These are phyloP conservation scores for Misgurnus anguillicaudatus DNA, from an alignment of 2,113 vertebrate species.

Conservation along the genomic window DNA sequence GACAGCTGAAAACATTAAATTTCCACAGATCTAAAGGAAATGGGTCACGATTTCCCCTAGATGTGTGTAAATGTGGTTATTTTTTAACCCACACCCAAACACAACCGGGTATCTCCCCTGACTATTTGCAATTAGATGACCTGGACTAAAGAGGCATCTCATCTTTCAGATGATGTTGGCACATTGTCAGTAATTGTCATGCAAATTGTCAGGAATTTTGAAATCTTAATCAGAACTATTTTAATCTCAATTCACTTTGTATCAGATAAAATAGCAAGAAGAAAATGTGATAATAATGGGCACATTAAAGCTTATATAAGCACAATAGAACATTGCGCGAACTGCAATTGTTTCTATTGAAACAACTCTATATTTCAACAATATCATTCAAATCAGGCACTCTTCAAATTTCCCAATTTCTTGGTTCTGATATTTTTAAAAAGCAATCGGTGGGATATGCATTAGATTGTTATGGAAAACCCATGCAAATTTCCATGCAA, in stretches of 20 bases:
- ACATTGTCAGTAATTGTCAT: conserved; percentile 25
- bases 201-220: conserved; percentile 19
- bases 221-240: conserved; percentile 38
- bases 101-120: no score
- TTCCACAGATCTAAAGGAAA: no score
- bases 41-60: no score
- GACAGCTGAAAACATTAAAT: no score
- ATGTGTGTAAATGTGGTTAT: no score
- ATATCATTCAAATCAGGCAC: no score
- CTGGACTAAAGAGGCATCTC: not conserved
- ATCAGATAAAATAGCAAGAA: conserved; percentile 19
- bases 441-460: not conserved
- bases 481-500: conserved; percentile 12
- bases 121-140: no score
- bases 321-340: not conserved
- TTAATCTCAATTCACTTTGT: conserved; percentile 33
- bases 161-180: not conserved
- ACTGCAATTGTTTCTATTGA: no score
- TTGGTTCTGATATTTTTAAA: not conserved
- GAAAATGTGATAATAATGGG: conserved; percentile 35
- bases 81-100: no score
- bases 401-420: not conserved
- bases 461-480: not conserved
- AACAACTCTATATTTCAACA: not conserved
- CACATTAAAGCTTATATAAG: not conserved